Evolutionary conservation across 1,140 invertebrate species (phyloP).

Genomic region (Drosophila sp.): DNA sequence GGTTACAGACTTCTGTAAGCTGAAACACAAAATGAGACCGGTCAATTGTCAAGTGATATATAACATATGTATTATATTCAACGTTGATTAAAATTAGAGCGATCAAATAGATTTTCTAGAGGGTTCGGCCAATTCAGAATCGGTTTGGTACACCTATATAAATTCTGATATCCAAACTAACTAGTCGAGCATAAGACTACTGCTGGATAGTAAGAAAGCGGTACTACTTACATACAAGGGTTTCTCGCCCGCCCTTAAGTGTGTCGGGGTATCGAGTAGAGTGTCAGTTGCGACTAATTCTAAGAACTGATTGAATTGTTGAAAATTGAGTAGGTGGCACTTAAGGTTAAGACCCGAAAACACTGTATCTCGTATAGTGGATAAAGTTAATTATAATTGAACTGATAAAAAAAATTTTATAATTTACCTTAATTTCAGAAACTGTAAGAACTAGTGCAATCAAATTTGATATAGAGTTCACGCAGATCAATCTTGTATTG

Average conservation of each 20-base stretch:
- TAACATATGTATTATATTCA: conserved; percentile 76
- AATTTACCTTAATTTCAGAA: no score
- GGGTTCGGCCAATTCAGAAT: conserved; percentile 30
- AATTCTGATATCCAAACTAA: no score
- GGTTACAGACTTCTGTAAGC: conserved; percentile 59
- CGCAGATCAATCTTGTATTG: no score
- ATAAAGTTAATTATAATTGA: no score
- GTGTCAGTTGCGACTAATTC: conserved; percentile 56
- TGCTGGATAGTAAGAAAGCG: conserved; percentile 20
- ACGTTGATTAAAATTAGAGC: conserved; percentile 74
- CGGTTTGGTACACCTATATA: not conserved
- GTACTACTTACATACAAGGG: conserved; percentile 25
- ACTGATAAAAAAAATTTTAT: no score
- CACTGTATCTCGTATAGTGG: no score
- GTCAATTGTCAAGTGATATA: conserved; percentile 62
- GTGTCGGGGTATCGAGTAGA: conserved; percentile 19
- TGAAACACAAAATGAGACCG: conserved; percentile 57
- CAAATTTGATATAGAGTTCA: no score
- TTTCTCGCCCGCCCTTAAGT: conserved; percentile 15
- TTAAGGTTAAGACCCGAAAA: no score
- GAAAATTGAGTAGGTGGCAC: not conserved
- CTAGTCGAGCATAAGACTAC: no score
- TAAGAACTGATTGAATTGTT: conserved; percentile 6
- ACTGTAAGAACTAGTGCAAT: no score
- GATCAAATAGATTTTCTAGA: conserved; percentile 47